Percentiles rank a stretch among this genome's conserved stretches.
Evolutionary conservation across 2,888 invertebrate species (phyloP).

Genomic region (Eilema caniola): DNA sequence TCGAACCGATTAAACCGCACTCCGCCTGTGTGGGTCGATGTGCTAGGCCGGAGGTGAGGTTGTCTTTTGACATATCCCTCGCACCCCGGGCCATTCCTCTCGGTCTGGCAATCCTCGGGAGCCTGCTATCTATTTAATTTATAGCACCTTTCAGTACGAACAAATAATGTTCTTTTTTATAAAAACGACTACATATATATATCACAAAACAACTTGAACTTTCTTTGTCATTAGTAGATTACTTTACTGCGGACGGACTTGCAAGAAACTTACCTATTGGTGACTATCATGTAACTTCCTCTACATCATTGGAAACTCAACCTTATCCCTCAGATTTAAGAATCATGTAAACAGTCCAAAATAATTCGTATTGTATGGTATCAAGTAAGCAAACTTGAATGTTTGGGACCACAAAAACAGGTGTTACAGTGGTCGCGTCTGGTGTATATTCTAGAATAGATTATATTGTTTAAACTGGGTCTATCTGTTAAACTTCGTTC

Average conservation of each 20-base stretch:
- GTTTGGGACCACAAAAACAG: conserved; percentile 60
- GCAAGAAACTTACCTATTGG: conserved; percentile 64
- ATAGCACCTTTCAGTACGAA: background rate
- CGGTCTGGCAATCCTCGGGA: no score
- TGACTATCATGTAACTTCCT: conserved; percentile 37
- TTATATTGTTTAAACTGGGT: conserved; percentile 40
- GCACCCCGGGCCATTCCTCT: no score
- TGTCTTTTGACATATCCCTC: no score
- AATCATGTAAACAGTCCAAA: background rate
- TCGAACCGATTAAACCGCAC: no score
- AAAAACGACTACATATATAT: conserved; percentile 63
- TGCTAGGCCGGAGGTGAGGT: no score
- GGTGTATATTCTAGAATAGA: conserved; percentile 45
- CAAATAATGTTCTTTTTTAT: conserved; percentile 21
- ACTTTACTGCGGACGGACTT: conserved; percentile 61
- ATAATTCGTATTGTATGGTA: conserved; percentile 26
- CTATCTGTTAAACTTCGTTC: conserved; percentile 33
- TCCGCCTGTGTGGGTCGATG: no score
- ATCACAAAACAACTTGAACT: conserved; percentile 57
- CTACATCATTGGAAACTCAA: conserved; percentile 22
- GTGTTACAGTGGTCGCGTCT: conserved; percentile 47
- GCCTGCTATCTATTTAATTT: background rate
- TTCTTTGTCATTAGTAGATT: conserved; percentile 76
- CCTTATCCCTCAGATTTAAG: conserved; percentile 29
- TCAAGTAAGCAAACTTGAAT: conserved; percentile 48